Evolutionary conservation across 2,113 vertebrate species (phyloP).

Genomic region (Fregetta grallaria): DNA sequence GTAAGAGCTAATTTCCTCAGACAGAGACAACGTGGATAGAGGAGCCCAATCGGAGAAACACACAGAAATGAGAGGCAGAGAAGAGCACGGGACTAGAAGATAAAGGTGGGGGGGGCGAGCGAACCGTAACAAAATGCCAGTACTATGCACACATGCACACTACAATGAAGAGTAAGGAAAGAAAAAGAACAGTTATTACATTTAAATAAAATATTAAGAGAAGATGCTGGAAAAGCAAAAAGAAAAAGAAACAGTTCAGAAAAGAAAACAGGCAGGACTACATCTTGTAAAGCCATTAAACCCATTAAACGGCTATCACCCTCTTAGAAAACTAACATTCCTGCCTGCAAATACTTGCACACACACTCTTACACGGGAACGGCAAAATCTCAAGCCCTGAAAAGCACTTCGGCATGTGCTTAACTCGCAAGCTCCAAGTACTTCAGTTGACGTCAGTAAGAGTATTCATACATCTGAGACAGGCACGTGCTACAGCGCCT

Average conservation of each 20-base stretch:
- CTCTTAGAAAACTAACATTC: not conserved
- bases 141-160: not conserved
- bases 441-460: not conserved
- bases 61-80: not conserved
- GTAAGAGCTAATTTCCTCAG: not conserved
- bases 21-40: not conserved
- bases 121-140: not conserved
- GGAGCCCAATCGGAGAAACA: not conserved
- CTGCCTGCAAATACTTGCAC: slow-evolving; percentile 20
- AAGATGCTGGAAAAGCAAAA: not conserved
- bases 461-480: not conserved
- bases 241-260: not conserved
- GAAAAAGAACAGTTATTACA: not conserved
- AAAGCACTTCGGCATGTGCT: slow-evolving; percentile 48
- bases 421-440: not conserved
- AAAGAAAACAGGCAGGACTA: not conserved
- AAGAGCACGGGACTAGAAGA: not conserved
- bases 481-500: not conserved
- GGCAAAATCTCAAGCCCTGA: slow-evolving; percentile 8
- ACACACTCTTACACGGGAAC: not conserved
- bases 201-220: not conserved
- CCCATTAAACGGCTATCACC: not conserved
- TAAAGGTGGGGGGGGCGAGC: not conserved
- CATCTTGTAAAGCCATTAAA: not conserved
- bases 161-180: not conserved